Conservation (phyloP, 1,140 invertebrate genomes). For the Gryllus bimaculatus region DNA sequence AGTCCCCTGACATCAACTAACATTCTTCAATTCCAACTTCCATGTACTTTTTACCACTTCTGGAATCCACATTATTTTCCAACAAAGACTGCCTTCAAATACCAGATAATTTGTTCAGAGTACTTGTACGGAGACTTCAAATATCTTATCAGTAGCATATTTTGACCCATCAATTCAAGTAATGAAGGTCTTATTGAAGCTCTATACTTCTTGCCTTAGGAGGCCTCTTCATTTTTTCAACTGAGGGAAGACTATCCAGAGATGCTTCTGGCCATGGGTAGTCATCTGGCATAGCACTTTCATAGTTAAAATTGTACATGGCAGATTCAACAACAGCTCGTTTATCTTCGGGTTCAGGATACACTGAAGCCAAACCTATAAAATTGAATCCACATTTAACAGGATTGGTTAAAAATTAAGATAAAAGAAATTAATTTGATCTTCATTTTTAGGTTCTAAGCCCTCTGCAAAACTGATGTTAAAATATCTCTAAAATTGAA, state of each 20-base stretch:
- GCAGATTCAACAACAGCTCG: constrained; percentile 58
- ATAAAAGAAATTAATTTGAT: no score
- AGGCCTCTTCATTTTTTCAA: neutral
- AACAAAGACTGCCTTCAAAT: neutral
- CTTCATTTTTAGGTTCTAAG: no score
- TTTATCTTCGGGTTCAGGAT: constrained; percentile 73
- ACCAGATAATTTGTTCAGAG: neutral
- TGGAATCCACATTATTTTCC: neutral
- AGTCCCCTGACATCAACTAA: neutral
- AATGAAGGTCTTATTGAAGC: neutral
- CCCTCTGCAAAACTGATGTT: no score
- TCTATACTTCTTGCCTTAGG: neutral
- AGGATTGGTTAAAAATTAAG: no score
- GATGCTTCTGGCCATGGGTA: constrained; percentile 55
- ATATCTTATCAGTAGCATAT: no score
- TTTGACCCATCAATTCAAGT: neutral
- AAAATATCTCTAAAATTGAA: no score
- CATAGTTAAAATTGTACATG: constrained; percentile 71
- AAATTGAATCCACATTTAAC: neutral
- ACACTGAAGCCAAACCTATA: constrained; percentile 71
- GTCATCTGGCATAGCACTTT: constrained; percentile 60
- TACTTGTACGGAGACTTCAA: neutral
- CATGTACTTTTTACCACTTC: neutral
- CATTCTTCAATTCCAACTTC: neutral
- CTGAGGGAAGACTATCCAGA: neutral